These are phyloP conservation scores for Cryptus armator DNA, from an alignment of 2,888 invertebrate species.

Conservation along the genomic window DNA sequence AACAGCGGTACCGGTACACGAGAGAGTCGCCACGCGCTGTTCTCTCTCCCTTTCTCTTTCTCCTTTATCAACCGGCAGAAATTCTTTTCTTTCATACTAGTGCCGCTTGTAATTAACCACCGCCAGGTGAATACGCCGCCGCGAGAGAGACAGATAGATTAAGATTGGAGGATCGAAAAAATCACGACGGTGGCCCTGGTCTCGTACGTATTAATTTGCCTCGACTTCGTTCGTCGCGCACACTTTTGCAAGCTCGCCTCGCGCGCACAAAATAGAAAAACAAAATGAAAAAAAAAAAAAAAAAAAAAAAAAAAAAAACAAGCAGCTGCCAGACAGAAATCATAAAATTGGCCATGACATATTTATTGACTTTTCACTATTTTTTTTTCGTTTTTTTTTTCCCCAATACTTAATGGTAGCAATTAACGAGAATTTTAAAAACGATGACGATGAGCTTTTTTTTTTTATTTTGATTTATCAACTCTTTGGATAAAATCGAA, in stretches of 20 bases:
- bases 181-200: slow-evolving; percentile 32
- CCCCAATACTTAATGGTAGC: not conserved
- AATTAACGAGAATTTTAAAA: not conserved
- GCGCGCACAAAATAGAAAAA: not conserved
- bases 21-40: not conserved
- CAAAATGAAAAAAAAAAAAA: not conserved
- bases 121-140: slow-evolving; percentile 55
- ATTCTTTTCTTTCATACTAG: slow-evolving; percentile 19
- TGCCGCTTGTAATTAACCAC: slow-evolving; percentile 54
- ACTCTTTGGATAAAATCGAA: no score
- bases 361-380: not conserved
- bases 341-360: not conserved
- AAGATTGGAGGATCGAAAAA: slow-evolving; percentile 36
- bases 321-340: slow-evolving; percentile 7
- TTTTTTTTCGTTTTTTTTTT: not conserved
- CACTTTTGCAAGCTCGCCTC: slow-evolving; percentile 12
- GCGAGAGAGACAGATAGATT: slow-evolving; percentile 9
- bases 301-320: not conserved
- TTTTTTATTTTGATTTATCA: no score
- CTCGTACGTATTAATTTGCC: slow-evolving; percentile 35
- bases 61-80: not conserved
- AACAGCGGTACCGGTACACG: not conserved
- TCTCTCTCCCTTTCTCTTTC: not conserved
- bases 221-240: not conserved
- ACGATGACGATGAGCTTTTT: no score